Evolutionary conservation across 1,140 invertebrate species (phyloP).

Genomic region (Eulimnadia texana): DNA sequence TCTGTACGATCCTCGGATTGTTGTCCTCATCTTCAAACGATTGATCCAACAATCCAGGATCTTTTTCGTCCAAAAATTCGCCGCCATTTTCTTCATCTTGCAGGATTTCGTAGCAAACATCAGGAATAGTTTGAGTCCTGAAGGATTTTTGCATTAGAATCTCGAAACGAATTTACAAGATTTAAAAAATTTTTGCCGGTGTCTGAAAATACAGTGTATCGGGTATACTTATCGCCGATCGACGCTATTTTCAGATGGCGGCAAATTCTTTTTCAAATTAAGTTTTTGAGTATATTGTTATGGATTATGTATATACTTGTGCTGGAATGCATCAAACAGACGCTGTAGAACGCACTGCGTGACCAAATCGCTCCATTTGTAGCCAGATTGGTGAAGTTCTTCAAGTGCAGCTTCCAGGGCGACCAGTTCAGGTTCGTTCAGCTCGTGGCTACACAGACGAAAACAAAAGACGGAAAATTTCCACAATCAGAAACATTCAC

Average conservation of each 20-base stretch:
- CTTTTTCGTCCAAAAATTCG: no score
- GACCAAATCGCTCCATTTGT: slow-evolving; percentile 62
- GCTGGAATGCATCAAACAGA: slow-evolving; percentile 46
- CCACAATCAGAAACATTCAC: no score
- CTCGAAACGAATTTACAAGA: not conserved
- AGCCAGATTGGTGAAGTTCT: slow-evolving; percentile 48
- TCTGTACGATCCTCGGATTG: not conserved
- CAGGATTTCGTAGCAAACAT: not conserved
- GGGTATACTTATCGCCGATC: no score
- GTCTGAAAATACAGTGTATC: no score
- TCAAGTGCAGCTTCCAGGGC: slow-evolving; percentile 29
- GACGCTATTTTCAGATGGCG: no score
- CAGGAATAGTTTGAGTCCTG: not conserved
- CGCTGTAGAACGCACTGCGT: slow-evolving; percentile 68
- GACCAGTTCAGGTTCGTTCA: slow-evolving; percentile 55
- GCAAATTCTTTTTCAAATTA: no score
- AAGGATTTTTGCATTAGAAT: no score
- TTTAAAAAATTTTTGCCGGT: not conserved
- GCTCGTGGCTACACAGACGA: slow-evolving; percentile 32
- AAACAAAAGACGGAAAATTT: not conserved
- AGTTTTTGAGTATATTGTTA: no score
- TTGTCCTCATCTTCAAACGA: no score
- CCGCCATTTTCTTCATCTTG: no score
- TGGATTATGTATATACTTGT: no score
- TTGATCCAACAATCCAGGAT: no score